Conservation (phyloP, 2,888 invertebrate genomes). For the Dynastes tityus region DNA sequence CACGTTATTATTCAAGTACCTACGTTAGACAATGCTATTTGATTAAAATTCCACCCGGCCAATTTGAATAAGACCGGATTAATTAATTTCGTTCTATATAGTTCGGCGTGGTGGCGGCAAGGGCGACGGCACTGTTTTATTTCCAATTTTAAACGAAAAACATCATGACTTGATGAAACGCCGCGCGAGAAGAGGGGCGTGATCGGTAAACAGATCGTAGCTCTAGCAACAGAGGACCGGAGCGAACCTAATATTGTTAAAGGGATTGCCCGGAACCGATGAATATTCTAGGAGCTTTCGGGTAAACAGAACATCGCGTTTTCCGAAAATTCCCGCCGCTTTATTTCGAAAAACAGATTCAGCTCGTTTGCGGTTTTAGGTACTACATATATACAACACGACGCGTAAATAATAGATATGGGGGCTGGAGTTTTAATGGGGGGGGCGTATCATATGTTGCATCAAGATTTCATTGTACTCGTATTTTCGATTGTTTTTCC, state of each 20-base stretch:
- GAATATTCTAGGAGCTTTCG: constrained; percentile 52
- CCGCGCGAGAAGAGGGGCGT: constrained; percentile 41
- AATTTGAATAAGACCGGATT: constrained; percentile 32
- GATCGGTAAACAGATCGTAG: constrained; percentile 55
- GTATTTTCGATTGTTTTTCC: neutral
- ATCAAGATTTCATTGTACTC: neutral
- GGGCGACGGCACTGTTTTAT: neutral
- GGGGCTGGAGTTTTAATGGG: neutral
- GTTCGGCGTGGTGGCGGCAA: neutral
- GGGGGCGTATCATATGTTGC: neutral
- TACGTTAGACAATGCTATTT: neutral
- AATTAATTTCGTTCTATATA: constrained; percentile 35
- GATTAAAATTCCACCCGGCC: constrained; percentile 37
- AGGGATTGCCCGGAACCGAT: constrained; percentile 41
- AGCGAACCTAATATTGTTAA: constrained; percentile 37
- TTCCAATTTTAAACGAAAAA: constrained; percentile 43
- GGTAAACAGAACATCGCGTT: constrained; percentile 10
- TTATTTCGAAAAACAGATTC: neutral
- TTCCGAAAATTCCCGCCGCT: neutral
- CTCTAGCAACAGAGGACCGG: constrained; percentile 19
- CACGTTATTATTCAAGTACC: too few relatives aligned
- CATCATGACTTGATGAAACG: constrained; percentile 30
- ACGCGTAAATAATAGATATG: constrained; percentile 1
- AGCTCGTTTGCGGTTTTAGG: neutral
- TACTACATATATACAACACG: neutral